phyloP scores from a whole-genome alignment of 53 echinoderm and acorn worm genomes.

The Holothuria scabra region DNA sequence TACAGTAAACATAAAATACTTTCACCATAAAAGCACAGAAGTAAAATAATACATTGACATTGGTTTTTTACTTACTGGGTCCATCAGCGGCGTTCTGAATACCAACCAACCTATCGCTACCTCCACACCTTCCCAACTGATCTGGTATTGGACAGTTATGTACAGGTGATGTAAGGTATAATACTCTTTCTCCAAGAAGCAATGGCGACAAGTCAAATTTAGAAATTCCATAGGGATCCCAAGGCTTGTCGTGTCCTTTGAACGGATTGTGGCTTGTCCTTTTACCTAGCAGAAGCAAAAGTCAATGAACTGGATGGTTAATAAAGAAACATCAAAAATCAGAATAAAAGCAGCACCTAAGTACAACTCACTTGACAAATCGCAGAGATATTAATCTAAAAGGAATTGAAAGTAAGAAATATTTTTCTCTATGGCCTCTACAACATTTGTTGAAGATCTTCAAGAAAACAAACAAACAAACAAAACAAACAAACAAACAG shows the following conservation, averaged over 20 bases:
- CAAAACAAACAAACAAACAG: no score
- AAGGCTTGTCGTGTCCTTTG: slow-evolving; percentile 73
- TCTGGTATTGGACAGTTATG: slow-evolving; percentile 97
- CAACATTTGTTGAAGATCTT: no score
- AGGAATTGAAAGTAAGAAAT: no score
- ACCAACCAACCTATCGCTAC: slow-evolving; percentile 71
- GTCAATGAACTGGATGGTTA: neutral
- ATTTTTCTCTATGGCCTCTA: no score
- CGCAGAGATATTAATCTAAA: no score
- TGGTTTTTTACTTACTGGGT: slow-evolving; percentile 74
- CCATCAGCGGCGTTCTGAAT: slow-evolving; percentile 92
- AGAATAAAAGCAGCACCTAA: neutral
- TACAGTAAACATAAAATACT: no score
- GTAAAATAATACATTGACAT: no score
- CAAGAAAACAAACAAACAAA: no score
- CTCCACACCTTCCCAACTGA: slow-evolving; percentile 69
- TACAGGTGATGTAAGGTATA: slow-evolving; percentile 88
- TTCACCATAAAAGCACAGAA: no score
- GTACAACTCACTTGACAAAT: neutral
- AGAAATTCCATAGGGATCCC: slow-evolving; percentile 95
- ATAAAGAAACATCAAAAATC: neutral
- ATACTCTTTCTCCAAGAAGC: slow-evolving; percentile 81
- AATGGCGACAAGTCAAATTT: slow-evolving; percentile 92
- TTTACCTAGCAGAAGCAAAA: slow-evolving; percentile 75
- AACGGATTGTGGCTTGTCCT: slow-evolving; percentile 96